phyloP scores from a whole-genome alignment of 2,888 invertebrate species.

The Orthonychiurus folsomi region DNA sequence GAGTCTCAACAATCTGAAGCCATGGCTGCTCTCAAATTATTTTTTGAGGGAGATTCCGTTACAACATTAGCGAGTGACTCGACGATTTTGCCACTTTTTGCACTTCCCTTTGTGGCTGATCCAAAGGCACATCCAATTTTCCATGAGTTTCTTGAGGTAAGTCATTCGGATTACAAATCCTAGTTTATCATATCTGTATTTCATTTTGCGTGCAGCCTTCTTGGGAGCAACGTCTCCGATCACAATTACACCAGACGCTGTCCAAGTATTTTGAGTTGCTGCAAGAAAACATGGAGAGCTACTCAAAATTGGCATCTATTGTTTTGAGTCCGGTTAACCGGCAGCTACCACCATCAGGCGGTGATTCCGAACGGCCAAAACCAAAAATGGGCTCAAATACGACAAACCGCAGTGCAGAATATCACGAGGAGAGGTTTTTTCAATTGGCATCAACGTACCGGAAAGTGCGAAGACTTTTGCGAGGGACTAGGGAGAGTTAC shows the following conservation, averaged over 20 bases:
- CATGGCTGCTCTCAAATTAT: conserved; percentile 39
- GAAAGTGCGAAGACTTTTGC: conserved; percentile 26
- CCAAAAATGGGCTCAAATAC: too few relatives aligned
- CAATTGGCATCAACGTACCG: conserved; percentile 30
- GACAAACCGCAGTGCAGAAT: too few relatives aligned
- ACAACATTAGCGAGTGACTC: conserved; percentile 49
- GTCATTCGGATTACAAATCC: too few relatives aligned
- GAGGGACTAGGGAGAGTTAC: conserved; percentile 32
- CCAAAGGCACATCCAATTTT: conserved; percentile 41
- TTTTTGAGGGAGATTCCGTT: conserved; percentile 46
- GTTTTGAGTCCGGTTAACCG: too few relatives aligned
- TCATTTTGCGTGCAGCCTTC: too few relatives aligned
- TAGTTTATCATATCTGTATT: too few relatives aligned
- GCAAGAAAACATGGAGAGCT: conserved; percentile 28
- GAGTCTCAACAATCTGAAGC: conserved; percentile 25
- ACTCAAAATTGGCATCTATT: neutral
- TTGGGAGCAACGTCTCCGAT: conserved; percentile 32
- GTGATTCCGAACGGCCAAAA: too few relatives aligned
- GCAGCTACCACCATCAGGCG: too few relatives aligned
- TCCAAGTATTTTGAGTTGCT: conserved; percentile 34
- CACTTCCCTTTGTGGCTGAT: conserved; percentile 52
- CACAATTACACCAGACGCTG: conserved; percentile 34
- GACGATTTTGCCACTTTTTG: conserved; percentile 51
- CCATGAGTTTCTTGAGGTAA: conserved; percentile 15
- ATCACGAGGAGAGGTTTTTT: conserved; percentile 32